Conservation (phyloP, 2,113 vertebrate species). For the Microtus montanus region DNA sequence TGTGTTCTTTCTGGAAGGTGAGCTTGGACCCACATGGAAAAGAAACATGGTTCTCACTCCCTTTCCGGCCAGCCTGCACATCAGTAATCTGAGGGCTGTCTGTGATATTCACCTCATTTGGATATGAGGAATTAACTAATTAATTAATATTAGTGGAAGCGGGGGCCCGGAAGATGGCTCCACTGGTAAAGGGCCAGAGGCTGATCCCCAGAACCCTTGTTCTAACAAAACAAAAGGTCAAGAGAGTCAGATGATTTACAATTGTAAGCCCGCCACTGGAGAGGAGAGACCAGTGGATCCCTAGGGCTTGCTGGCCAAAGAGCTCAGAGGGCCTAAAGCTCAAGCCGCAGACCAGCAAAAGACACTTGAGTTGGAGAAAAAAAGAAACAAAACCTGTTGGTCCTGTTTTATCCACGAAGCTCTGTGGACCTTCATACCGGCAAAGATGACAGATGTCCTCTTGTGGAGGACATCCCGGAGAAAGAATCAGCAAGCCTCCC, state of each 20-base stretch:
- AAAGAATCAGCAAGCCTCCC: background rate
- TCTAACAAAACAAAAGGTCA: background rate
- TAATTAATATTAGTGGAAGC: background rate
- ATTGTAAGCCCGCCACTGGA: background rate
- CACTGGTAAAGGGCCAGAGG: too few species aligned
- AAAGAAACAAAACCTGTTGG: background rate
- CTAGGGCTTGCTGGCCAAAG: background rate
- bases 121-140: background rate
- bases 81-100: background rate
- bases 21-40: background rate
- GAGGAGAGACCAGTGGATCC: background rate
- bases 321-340: too few species aligned
- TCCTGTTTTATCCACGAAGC: background rate
- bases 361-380: conserved; percentile 8
- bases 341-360: too few species aligned
- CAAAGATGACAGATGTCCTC: background rate
- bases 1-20: background rate
- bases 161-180: background rate
- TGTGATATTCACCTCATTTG: background rate
- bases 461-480: rapidly evolving
- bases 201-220: background rate
- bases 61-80: background rate
- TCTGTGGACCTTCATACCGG: background rate
- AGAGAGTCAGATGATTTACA: background rate
- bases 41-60: background rate